Conservation (phyloP, 2,888 invertebrate species). For the Morpho achilles region DNA sequence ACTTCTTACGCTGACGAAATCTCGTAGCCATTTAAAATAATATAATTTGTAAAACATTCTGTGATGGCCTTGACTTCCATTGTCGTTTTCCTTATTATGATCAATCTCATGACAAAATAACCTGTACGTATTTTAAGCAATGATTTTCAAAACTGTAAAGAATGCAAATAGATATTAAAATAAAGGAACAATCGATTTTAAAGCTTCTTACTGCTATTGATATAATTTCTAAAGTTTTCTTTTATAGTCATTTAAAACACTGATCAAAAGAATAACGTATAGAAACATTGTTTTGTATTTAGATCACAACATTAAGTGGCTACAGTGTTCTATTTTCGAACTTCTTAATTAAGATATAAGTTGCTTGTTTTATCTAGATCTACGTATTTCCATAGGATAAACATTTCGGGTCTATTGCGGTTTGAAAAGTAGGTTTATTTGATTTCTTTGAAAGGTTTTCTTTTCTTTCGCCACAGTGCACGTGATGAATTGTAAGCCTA, state of each 20-base stretch:
- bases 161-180: not conserved
- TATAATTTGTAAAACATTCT: not conserved
- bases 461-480: conserved; percentile 8
- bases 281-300: no score
- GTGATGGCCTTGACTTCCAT: not conserved
- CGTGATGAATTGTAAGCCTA: conserved; percentile 15
- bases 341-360: no score
- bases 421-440: conserved; percentile 6
- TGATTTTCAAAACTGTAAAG: not conserved
- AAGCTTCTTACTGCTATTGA: no score
- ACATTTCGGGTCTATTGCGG: conserved; percentile 2
- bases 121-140: not conserved
- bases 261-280: no score
- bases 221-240: no score
- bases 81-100: not conserved
- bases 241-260: no score
- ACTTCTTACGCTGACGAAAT: no score
- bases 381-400: not conserved
- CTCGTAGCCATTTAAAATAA: not conserved
- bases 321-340: no score
- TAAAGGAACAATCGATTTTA: not conserved
- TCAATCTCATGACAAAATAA: not conserved
- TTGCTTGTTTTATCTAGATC: not conserved
- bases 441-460: conserved; percentile 2
- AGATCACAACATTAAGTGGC: no score